Base-by-base conservation (phyloP, 2,888 invertebrate species). In the Tribolium freemani region DNA sequence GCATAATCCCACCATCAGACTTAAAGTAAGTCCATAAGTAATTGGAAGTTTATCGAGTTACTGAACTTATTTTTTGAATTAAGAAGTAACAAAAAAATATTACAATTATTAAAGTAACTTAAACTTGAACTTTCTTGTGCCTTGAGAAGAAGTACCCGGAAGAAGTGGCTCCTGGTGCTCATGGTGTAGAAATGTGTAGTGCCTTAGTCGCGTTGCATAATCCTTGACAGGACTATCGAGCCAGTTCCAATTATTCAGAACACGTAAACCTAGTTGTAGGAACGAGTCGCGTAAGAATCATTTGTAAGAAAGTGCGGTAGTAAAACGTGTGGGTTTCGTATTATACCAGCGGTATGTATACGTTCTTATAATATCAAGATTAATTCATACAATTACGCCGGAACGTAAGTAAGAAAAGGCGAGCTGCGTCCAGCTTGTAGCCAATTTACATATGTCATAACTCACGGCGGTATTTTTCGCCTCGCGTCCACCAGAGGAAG, bases 361-460 rank as follows among this genome's bases (percentile, higher is more conserved):
- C 38, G 53, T 30, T 38, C 60, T n/a, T n/a, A 72, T 64, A 72
- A 75, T 75, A 75, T 75, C 74, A 72, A 75, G 75, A 75, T 75
- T 75, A 75, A 74, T 74, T 74, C 68, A 48, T 63, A 61, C 71
- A 71, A 71, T 74, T 74, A 74, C 68, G 13, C 13, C 53, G 68
- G 51, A 70, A 66, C 70, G 66, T 50, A 50, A 30, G 30, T 64
- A 58, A 70, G 70, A 70, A 73, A 70, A 66, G 69, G 66, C 73
- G 58, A 69, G 56, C 66, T 68, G 58, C 38, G 38, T 38, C 38
- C 58, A 13, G 56, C 16, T 67, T 53, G 54, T 46, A 30, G 9
- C 26, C 53, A 38, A 60, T 69, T 61, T 63, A 50, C 70, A 70
- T 63, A 10, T 54, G 56, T 56, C 70, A 70, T 54, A 70, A 61